Base-by-base conservation (phyloP, 2,797 vertebrate species). In the Leucoraja ocellata region DNA sequence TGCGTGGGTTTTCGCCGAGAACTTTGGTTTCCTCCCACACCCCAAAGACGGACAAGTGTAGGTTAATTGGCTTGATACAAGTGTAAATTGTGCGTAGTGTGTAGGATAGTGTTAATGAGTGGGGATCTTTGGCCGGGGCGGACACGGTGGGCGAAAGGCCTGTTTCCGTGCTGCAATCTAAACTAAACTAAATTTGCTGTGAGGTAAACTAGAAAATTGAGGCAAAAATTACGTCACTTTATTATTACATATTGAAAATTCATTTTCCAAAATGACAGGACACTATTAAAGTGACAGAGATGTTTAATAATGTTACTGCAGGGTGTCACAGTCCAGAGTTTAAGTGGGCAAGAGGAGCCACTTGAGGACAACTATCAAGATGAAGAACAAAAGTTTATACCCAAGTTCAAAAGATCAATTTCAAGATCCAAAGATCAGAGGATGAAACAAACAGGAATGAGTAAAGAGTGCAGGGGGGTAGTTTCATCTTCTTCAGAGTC, bases 401-500 rank as follows among this genome's bases (percentile, higher is more conserved):
- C 71, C 23, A 92, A 92, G 39, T 25, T 4, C 39, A 92, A 92
- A 39, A 54, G 90, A 92, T 92, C 90, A 1, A 28, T 76, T 76
- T 58, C 28, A 4, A 73, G 21, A 5, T 54, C 36, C 46, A 73
- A n/a, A 92, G 3, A 6, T 6, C 36, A 39, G 25, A 92, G 54
- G 68, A 73, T 54, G 23, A 92, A 76, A 25, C 71, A 74, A 74
- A 1, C 68, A 71, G 18, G 16, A 16, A 71, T 71, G 68, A 71
- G 68, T 13, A 71, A 71, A 71, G 0, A 21, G 65, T n/a, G 39
- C 68, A 54, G 90, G 73, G 16, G 46, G 36, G 18, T 54, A 18
- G 90, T 76, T 16, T 92, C 71, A 9, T 92, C 86, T 36, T 90
- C 90, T 25, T 92, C 90, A 46, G 90, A 92, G 28, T 92, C 90